phyloP scores from a whole-genome alignment of 2,797 vertebrate genomes.

The Scyliorhinus canicula region DNA sequence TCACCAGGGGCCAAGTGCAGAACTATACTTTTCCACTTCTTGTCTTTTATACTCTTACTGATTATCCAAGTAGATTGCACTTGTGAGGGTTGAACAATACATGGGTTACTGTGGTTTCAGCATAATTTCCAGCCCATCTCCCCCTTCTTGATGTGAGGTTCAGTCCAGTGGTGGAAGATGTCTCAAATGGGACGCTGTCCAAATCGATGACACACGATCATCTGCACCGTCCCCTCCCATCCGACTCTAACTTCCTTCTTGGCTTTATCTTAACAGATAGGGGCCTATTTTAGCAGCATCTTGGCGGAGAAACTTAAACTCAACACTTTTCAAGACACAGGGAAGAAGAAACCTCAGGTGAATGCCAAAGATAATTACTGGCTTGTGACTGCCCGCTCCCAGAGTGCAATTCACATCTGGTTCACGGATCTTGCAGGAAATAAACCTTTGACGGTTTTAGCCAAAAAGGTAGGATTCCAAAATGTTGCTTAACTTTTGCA shows the following conservation, averaged over 20 bases:
- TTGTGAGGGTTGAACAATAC: background rate
- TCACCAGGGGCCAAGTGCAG: background rate
- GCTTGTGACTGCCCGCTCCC: slow-evolving; percentile 63
- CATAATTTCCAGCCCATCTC: background rate
- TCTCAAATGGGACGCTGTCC: background rate
- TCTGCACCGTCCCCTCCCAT: background rate
- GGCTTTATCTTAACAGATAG: slow-evolving; percentile 50
- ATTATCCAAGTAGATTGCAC: background rate
- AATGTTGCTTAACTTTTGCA: background rate
- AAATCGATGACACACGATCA: background rate
- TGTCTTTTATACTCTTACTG: background rate
- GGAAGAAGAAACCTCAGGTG: slow-evolving; percentile 65
- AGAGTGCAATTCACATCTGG: slow-evolving; percentile 66
- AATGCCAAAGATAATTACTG: slow-evolving; percentile 68
- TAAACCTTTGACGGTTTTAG: slow-evolving; percentile 59
- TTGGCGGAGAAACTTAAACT: slow-evolving; percentile 65
- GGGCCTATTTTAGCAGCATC: slow-evolving; percentile 67
- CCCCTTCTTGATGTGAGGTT: background rate
- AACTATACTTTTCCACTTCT: background rate
- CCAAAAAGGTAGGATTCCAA: slow-evolving; percentile 59
- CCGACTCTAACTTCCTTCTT: background rate
- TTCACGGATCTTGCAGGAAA: slow-evolving; percentile 65
- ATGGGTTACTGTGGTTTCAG: background rate
- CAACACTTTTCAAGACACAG: slow-evolving; percentile 66
- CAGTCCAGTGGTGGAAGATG: background rate